A percentile compares a stretch with the other conserved stretches of the same genome.
These are phyloP conservation scores for Candidula unifasciata DNA, from an alignment of 2,888 invertebrate genomes.

Conservation along the genomic window DNA sequence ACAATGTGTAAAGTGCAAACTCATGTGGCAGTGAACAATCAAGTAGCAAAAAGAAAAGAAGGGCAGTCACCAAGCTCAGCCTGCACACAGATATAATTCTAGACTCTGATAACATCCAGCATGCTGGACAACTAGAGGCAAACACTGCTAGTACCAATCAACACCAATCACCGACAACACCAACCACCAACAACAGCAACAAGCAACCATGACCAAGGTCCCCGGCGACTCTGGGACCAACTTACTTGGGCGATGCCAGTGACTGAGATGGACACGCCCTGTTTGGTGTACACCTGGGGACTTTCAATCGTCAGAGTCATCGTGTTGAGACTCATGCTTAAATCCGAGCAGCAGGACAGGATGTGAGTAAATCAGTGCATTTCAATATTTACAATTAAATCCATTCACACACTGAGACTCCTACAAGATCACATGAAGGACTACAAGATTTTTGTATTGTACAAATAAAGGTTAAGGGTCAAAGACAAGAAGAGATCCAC, in stretches of 20 bases:
- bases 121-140: neutral
- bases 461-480: too few relatives aligned
- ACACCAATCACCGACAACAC: slow-evolving; percentile 9
- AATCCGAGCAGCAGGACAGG: neutral
- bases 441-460: too few relatives aligned
- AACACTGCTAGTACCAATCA: neutral
- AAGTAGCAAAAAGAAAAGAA: neutral
- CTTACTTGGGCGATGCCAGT: slow-evolving; percentile 96
- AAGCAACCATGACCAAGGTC: neutral
- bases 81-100: neutral
- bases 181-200: neutral
- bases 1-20: too few relatives aligned
- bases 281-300: slow-evolving; percentile 95
- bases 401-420: neutral
- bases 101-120: neutral
- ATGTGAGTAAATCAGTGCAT: slow-evolving; percentile 3
- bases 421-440: too few relatives aligned
- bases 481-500: too few relatives aligned
- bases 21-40: neutral
- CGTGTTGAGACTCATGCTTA: slow-evolving; percentile 94
- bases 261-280: slow-evolving; percentile 96
- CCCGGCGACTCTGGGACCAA: slow-evolving; percentile 39
- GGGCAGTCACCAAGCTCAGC: neutral
- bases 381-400: neutral
- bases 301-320: slow-evolving; percentile 98